A percentile compares a stretch with the other conserved stretches of the same genome.
These are phyloP conservation scores for Lycodopsis pacificus DNA, from an alignment of 2,797 vertebrate species.

Conservation along the genomic window DNA sequence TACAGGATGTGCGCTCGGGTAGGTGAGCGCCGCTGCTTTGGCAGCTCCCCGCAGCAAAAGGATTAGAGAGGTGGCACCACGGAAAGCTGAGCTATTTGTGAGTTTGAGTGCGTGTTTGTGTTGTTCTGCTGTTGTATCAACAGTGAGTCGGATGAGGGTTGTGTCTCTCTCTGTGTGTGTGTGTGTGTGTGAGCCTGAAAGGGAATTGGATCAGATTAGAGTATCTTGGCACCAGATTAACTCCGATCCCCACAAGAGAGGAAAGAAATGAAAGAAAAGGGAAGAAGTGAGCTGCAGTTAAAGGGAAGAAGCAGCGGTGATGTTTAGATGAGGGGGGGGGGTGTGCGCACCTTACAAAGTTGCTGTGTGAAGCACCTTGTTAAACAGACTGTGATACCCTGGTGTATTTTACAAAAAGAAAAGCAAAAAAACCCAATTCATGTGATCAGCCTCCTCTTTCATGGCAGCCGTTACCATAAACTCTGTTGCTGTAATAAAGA, in stretches of 20 bases:
- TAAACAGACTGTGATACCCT: constrained; percentile 1
- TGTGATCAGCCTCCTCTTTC: constrained; percentile 5
- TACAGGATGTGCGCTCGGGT: constrained; percentile 28
- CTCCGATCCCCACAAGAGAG: constrained; percentile 59
- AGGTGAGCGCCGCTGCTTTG: constrained; percentile 61
- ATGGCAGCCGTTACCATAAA: not conserved
- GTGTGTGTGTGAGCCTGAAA: constrained; percentile 56
- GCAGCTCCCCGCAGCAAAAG: constrained; percentile 64
- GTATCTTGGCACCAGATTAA: constrained; percentile 71
- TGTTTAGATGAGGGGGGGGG: constrained; percentile 23
- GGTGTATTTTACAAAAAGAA: not conserved
- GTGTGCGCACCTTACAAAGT: constrained; percentile 29
- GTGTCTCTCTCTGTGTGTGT: not conserved
- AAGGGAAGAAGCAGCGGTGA: constrained; percentile 18
- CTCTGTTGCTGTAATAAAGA: constrained; percentile 2
- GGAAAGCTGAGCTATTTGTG: constrained; percentile 72
- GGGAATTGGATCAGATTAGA: constrained; percentile 77
- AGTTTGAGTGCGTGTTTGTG: constrained; percentile 46
- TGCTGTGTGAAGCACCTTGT: constrained; percentile 30
- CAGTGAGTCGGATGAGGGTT: constrained; percentile 51
- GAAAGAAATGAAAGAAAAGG: constrained; percentile 39
- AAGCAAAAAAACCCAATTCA: not conserved
- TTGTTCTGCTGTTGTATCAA: constrained; percentile 46
- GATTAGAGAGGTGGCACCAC: constrained; percentile 73
- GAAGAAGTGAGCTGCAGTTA: constrained; percentile 22